Evolutionary conservation across 2,113 vertebrate genomes (phyloP).

Genomic region (Alethe castanea): DNA sequence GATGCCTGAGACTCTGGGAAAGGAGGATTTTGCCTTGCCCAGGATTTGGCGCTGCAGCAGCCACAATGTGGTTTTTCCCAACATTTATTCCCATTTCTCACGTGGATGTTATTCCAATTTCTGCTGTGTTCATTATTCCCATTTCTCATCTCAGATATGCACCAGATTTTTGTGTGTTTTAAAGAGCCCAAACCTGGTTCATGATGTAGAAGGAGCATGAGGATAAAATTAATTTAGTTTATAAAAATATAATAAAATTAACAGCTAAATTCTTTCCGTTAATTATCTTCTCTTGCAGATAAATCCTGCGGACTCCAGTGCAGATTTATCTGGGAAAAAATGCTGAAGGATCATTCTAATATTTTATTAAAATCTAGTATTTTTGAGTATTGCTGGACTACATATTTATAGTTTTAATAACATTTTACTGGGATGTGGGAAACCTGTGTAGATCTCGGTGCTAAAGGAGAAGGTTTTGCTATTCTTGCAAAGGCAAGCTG

Average conservation of each 20-base stretch:
- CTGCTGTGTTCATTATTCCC: fast-evolving
- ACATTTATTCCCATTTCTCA: background rate
- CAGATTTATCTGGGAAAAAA: background rate
- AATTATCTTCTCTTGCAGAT: background rate
- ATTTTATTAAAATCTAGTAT: background rate
- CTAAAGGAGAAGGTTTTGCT: background rate
- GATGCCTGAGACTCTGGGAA: fast-evolving
- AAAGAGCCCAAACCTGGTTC: fast-evolving
- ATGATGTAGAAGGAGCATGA: fast-evolving
- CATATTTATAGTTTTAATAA: fast-evolving
- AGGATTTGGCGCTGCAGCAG: fast-evolving
- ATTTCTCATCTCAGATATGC: fast-evolving
- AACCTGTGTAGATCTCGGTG: fast-evolving
- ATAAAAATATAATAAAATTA: background rate
- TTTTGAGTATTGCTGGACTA: background rate
- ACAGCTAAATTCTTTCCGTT: background rate
- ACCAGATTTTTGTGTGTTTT: fast-evolving
- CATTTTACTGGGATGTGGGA: background rate
- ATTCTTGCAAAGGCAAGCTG: background rate
- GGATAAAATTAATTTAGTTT: background rate
- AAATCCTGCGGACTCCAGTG: background rate
- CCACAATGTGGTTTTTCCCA: fast-evolving
- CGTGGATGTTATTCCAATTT: fast-evolving
- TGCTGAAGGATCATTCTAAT: fast-evolving
- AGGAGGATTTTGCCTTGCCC: background rate